Conservation (phyloP, 2,797 vertebrate genomes). For the Remorina albescens region DNA sequence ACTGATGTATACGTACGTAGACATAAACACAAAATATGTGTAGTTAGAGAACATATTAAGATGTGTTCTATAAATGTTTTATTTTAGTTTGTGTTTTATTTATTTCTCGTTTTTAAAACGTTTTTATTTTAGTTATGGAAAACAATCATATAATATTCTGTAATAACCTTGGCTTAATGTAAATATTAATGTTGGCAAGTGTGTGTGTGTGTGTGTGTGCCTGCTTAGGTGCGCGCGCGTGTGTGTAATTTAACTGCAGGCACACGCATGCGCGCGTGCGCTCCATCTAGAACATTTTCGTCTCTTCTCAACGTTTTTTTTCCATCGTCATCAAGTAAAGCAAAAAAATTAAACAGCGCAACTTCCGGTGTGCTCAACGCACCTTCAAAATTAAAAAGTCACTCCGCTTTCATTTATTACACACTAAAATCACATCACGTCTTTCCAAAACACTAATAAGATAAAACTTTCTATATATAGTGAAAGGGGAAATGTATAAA, state of each 20-base stretch:
- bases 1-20: too few species aligned
- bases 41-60: neutral
- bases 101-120: too few species aligned
- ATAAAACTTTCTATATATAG: rapidly evolving
- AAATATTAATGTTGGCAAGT: neutral
- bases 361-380: slow-evolving; percentile 28
- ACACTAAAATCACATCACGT: rapidly evolving
- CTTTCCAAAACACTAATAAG: neutral
- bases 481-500: too few species aligned
- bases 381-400: slow-evolving; percentile 57
- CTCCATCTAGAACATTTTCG: slow-evolving; percentile 64
- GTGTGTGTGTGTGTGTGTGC: neutral
- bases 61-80: too few species aligned
- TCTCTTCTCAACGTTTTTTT: slow-evolving; percentile 72
- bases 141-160: too few species aligned
- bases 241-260: neutral
- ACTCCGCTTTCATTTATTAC: rapidly evolving
- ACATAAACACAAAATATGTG: too few species aligned
- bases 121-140: too few species aligned
- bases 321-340: neutral
- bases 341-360: rapidly evolving
- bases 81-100: too few species aligned
- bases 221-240: neutral
- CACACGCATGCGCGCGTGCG: slow-evolving; percentile 54
- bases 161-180: neutral